A percentile compares a stretch with the other conserved stretches of the same genome.
Evolutionary conservation across 1,140 invertebrate species (phyloP).

Genomic region (Trachymyrmex septentrionalis): DNA sequence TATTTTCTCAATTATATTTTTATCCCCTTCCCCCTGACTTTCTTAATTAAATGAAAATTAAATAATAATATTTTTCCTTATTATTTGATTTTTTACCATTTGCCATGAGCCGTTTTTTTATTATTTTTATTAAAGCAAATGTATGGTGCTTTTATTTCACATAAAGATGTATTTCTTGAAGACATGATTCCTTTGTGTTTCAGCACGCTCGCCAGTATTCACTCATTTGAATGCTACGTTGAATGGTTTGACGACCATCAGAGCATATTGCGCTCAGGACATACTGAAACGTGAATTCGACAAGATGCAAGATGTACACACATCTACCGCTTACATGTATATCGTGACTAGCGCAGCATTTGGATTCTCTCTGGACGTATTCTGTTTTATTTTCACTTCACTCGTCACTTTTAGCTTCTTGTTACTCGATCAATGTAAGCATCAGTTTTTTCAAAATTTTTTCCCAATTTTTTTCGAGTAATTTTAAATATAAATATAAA

Average conservation of each 20-base stretch:
- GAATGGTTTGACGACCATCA: conserved; percentile 95
- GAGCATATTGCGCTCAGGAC: conserved; percentile 93
- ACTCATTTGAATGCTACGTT: conserved; percentile 96
- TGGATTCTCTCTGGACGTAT: conserved; percentile 90
- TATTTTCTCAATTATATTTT: not conserved
- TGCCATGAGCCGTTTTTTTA: not conserved
- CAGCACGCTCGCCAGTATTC: conserved; percentile 93
- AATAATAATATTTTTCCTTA: not conserved
- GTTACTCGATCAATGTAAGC: conserved; percentile 75
- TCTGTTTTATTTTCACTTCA: conserved; percentile 90
- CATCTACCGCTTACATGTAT: conserved; percentile 90
- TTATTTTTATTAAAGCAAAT: not conserved
- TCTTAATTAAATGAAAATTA: too few species aligned
- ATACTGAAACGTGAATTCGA: conserved; percentile 94
- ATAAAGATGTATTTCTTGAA: not conserved
- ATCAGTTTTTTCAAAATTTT: not conserved
- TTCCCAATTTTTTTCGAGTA: not conserved
- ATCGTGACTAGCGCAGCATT: conserved; percentile 90
- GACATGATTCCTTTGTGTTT: conserved; percentile 82
- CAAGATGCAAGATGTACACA: conserved; percentile 88
- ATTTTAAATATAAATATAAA: not conserved
- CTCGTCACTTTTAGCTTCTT: conserved; percentile 89
- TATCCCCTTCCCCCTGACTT: too few species aligned
- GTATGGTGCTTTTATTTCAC: conserved; percentile 88
- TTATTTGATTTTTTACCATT: not conserved